Conservation (phyloP, 2,888 invertebrate genomes). For the Dusona sp. region DNA sequence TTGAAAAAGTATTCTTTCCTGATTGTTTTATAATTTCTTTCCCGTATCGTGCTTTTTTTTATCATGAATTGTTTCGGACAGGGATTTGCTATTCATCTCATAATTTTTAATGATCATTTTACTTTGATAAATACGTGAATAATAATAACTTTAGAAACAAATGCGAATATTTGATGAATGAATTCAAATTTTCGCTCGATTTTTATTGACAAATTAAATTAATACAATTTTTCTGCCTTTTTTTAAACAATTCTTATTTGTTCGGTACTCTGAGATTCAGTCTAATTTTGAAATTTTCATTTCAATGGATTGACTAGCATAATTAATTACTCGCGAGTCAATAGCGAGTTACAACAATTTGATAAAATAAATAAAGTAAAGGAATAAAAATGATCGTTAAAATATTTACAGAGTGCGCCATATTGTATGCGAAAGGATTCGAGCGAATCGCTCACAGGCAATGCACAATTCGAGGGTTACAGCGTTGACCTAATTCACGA, state of each 20-base stretch:
- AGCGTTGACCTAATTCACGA: conserved; percentile 97
- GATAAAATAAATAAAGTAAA: conserved; percentile 2
- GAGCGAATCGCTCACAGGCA: conserved; percentile 93
- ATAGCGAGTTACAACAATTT: not conserved
- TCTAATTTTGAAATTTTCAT: not conserved
- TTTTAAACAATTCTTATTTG: not conserved
- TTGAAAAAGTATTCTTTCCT: not conserved
- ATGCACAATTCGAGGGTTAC: conserved; percentile 97
- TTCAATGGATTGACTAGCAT: not conserved
- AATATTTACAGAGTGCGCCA: conserved; percentile 92
- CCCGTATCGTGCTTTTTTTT: not conserved
- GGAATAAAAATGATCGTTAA: conserved; percentile 18
- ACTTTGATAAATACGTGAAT: not conserved
- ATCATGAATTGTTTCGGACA: not conserved
- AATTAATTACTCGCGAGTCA: not conserved
- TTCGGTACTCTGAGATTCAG: not conserved
- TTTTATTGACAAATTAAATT: not conserved
- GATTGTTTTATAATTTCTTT: not conserved
- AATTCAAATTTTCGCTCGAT: not conserved
- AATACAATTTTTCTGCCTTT: not conserved
- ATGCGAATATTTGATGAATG: not conserved
- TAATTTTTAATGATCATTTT: conserved; percentile 20
- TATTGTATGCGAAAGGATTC: conserved; percentile 98
- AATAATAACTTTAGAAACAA: not conserved
- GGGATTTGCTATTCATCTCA: not conserved